phyloP scores from a whole-genome alignment of 2,888 invertebrate species.

The Diloba caeruleocephala region DNA sequence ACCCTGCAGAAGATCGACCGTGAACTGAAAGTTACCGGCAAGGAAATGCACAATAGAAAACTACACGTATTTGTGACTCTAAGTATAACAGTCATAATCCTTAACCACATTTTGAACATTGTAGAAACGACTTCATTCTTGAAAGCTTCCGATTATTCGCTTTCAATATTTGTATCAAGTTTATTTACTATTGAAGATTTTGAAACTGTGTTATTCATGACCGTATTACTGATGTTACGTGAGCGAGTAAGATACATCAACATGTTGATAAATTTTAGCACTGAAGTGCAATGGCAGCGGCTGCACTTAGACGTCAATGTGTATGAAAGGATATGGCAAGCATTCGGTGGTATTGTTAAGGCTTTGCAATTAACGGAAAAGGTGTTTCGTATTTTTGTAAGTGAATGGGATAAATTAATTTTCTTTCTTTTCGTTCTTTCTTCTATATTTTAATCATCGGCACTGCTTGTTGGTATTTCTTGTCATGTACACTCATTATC shows the following conservation, averaged over 20 bases:
- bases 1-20: constrained; percentile 4
- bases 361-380: constrained; percentile 1
- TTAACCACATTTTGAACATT: background rate
- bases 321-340: constrained; percentile 2
- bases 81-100: background rate
- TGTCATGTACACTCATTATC: too few relatives aligned
- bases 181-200: background rate
- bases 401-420: background rate
- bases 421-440: too few relatives aligned
- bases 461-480: too few relatives aligned
- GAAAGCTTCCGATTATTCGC: background rate
- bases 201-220: background rate
- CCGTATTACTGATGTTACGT: constrained; percentile 1
- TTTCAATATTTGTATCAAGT: background rate
- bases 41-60: constrained; percentile 4
- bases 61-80: background rate
- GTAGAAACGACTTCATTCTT: background rate
- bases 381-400: constrained; percentile 4
- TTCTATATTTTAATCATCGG: too few relatives aligned
- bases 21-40: constrained; percentile 8
- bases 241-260: constrained; percentile 2
- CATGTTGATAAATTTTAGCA: constrained; percentile 1
- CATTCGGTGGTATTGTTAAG: background rate
- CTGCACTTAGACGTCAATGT: background rate
- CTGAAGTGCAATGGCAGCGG: background rate